Evolutionary conservation across 2,888 invertebrate genomes (phyloP).

Genomic region (Sinopyrophorus schimmeli): DNA sequence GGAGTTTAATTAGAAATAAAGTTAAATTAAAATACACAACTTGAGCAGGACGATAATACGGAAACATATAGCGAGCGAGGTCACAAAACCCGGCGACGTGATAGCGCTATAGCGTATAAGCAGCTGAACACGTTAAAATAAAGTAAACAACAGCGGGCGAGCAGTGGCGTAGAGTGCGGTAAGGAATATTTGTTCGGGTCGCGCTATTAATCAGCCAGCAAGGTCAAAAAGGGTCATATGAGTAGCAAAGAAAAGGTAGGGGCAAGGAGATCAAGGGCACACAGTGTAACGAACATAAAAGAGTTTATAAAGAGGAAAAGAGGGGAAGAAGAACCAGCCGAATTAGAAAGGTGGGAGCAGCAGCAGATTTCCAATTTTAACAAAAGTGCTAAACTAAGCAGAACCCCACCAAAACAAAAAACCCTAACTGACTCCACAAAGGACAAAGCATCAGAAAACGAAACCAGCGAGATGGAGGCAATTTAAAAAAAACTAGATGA

Average conservation of each 20-base stretch:
- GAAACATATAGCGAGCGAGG: no score
- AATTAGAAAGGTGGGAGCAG: slow-evolving; percentile 1
- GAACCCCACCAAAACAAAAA: background rate
- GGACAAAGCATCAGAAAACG: no score
- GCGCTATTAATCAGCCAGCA: background rate
- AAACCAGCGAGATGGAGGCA: background rate
- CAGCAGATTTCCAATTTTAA: background rate
- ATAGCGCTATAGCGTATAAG: no score
- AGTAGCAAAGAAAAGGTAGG: background rate
- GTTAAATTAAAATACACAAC: no score
- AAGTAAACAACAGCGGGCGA: no score
- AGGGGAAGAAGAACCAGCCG: background rate
- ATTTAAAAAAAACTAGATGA: background rate
- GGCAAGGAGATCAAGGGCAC: background rate
- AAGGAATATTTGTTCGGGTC: no score
- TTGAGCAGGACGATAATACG: no score
- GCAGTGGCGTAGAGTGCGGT: no score
- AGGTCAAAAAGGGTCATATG: background rate
- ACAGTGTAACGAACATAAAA: background rate
- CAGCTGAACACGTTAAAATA: no score
- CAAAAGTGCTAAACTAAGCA: slow-evolving; percentile 1
- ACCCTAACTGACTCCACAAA: background rate
- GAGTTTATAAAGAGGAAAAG: background rate
- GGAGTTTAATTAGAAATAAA: no score
- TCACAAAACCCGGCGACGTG: no score